Evolutionary conservation across 1,140 invertebrate species (phyloP).

Genomic region (Meloidogyne chitwoodi): DNA sequence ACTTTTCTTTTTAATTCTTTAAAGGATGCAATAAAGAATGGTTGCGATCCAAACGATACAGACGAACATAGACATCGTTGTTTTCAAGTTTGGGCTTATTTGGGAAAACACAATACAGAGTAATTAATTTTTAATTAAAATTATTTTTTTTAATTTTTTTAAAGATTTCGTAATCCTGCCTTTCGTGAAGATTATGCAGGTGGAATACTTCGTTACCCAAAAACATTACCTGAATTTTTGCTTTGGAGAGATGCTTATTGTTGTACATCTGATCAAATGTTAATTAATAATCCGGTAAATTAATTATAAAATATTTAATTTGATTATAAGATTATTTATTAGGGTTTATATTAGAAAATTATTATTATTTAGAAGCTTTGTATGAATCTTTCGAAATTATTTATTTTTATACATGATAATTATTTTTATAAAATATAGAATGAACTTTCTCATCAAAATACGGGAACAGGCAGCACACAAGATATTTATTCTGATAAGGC

Average conservation of each 20-base stretch:
- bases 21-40: conserved; percentile 32
- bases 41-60: neutral
- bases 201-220: conserved; percentile 23
- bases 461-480: conserved; percentile 14
- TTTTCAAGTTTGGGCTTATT: conserved; percentile 41
- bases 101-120: conserved; percentile 36
- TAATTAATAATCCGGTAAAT: conserved; percentile 38
- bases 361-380: no score
- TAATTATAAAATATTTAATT: neutral
- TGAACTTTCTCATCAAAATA: conserved; percentile 10
- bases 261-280: conserved; percentile 30
- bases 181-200: neutral
- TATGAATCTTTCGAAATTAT: no score
- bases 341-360: no score
- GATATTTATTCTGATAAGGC: conserved; percentile 24
- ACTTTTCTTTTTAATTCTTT: conserved; percentile 85
- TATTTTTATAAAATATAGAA: neutral
- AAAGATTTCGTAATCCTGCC: conserved; percentile 22
- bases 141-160: conserved; percentile 1
- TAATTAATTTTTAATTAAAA: neutral
- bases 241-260: conserved; percentile 44
- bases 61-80: conserved; percentile 13
- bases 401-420: no score
- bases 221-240: conserved; percentile 29
- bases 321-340: no score